Base-by-base conservation (phyloP, 2,888 invertebrate genomes). In the Fragum fragum region DNA sequence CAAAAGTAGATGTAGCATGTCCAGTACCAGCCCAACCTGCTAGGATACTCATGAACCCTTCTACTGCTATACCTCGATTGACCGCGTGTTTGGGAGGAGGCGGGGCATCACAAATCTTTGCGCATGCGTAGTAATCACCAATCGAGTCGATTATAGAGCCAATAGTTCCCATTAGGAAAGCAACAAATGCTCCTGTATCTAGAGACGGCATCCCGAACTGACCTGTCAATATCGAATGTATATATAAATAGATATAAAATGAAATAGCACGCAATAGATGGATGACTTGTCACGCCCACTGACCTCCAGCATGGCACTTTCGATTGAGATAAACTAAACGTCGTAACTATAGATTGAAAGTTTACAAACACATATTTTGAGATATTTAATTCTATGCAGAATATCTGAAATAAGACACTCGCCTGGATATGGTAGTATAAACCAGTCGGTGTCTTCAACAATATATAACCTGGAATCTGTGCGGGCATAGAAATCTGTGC, bases 121-220 rank as follows among this genome's bases (percentile, higher is more conserved):
- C 97, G 0, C 97, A 97, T 18, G 97, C 97, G 66, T 97, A 97
- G 94, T 98, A 98, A 94, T 98, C 98, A 91, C 97, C 97, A 86
- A 97, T 96, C 9, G 90, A 90, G 55, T 91, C 91, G 26, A 90
- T 86, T 9, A 91, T 83, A 0, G 90, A 90, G 9, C 87, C 78
- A n/a, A 91, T 69, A 1, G 89, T 90, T 1, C 86, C 89, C 57
- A 90, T 84, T 0, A 90, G 36, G 53, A 90, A 88, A 5, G 88
- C 85, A 5, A 90, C 82, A 28, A 91, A 84, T 5, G 86, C 87
- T 11, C 85, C 88, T 11, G 87, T 75, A 42, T 79, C 81, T 2
- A 90, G 75, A 39, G 71, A 63, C 18, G 89, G 89, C 9, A 66
- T 47, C 5, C 90, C 91, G 73, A 89, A 91, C 66, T 91, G 90